Base-by-base conservation (phyloP, 2,888 invertebrate genomes). In the Heliconius sara region DNA sequence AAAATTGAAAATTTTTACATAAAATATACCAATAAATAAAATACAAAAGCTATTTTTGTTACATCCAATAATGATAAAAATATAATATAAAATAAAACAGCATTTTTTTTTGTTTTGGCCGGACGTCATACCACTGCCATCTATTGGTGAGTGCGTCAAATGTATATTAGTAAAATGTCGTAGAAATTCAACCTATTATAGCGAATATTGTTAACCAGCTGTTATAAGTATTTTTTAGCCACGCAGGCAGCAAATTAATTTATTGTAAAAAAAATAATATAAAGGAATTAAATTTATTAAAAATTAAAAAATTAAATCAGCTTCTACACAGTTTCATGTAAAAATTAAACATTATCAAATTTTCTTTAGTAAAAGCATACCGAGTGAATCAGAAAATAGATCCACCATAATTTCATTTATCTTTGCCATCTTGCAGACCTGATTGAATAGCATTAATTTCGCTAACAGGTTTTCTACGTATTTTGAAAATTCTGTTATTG, bases 401-500 rank as follows among this genome's bases (percentile, higher is more conserved):
- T 47, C 43, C 27, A 22, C 16, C 27, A 75, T 43, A 63, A 47
- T 65, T 75, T 30, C 27, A 66, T 66, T 65, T 43, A 66, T 65
- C 75, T 75, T 47, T 66, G 65, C 43, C 65, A 66, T 75, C 65
- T 75, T 75, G 43, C 75, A 47, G 75, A 66, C 47, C 27, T 75
- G 27, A 66, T 66, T 30, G 47, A 75, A 75, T 60, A 75, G 63
- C 47, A 63, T 77, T 74, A 78, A 76, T 78, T 78, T 71, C 67
- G 39, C 63, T 79, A 79, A 81, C 67, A 76, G 79, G 66, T 71
- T 81, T 79, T 27, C 52, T 75, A 66, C 60, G 27, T 77, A 75
- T 57, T 74, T 74, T 78, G 67, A 75, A 79, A 79, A 79, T 68
- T 79, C 68, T 30, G 68, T 75, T 79, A n/a, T 72, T 47, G 25